Conservation (phyloP, 1,140 invertebrate species). For the Lordiphosa clarofinis region DNA sequence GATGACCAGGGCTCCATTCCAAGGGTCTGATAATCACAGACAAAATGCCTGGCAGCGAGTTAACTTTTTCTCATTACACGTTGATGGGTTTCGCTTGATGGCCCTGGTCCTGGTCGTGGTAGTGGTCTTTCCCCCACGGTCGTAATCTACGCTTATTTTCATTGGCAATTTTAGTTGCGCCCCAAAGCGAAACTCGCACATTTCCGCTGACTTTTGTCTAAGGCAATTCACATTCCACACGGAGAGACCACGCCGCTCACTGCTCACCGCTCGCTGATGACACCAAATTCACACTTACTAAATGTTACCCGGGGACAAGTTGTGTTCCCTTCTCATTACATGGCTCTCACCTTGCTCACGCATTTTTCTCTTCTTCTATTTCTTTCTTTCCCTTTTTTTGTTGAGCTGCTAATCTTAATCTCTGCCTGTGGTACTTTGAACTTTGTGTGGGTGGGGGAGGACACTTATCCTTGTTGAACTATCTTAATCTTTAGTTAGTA, state of each 20-base stretch:
- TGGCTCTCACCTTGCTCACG: conserved; percentile 30
- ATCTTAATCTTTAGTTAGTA: conserved; percentile 43
- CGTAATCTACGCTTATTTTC: conserved; percentile 66
- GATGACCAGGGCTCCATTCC: too few species aligned
- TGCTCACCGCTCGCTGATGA: conserved; percentile 31
- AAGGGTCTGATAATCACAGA: conserved; percentile 44
- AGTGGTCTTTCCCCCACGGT: conserved; percentile 1
- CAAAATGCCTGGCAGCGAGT: conserved; percentile 45
- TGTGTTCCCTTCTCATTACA: conserved; percentile 23
- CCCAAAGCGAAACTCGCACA: conserved; percentile 51
- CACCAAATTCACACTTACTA: conserved; percentile 53
- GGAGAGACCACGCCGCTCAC: too few species aligned
- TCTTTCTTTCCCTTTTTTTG: not conserved
- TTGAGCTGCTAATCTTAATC: conserved; percentile 40
- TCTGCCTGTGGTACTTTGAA: conserved; percentile 15
- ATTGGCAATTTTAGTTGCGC: conserved; percentile 57
- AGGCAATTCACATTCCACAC: conserved; percentile 1
- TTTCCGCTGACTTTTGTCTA: conserved; percentile 56
- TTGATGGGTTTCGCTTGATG: conserved; percentile 53
- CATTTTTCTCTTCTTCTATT: conserved; percentile 4
- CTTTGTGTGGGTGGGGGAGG: conserved; percentile 10
- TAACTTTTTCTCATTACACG: conserved; percentile 71
- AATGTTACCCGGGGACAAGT: conserved; percentile 38
- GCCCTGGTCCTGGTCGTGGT: not conserved
- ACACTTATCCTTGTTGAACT: conserved; percentile 39